Evolutionary conservation across 2,888 invertebrate species (phyloP).

Genomic region (Polydrusus cervinus): DNA sequence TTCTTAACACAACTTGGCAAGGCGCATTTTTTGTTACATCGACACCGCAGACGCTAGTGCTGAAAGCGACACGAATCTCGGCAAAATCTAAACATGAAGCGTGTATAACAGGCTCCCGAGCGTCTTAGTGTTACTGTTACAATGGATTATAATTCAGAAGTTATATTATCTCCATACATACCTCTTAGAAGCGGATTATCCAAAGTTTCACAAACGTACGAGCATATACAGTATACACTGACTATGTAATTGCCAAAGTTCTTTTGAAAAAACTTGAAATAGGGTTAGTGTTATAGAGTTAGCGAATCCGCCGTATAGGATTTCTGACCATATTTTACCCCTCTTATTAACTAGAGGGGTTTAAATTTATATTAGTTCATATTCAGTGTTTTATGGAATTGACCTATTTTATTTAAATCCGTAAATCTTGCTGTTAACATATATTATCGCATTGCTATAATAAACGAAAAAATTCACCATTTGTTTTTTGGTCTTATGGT

Average conservation of each 20-base stretch:
- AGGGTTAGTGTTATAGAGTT: neutral
- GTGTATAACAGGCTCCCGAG: conserved; percentile 9
- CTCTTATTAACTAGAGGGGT: too few species aligned
- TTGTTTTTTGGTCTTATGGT: too few species aligned
- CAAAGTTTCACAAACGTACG: neutral
- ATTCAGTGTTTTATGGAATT: too few species aligned
- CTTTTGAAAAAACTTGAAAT: neutral
- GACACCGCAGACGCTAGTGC: too few species aligned
- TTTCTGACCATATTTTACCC: too few species aligned
- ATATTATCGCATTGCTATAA: too few species aligned
- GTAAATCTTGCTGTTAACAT: too few species aligned
- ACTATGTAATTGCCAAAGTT: neutral
- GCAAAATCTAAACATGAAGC: conserved; percentile 19
- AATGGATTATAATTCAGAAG: conserved; percentile 28
- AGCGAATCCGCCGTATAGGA: neutral
- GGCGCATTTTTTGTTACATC: too few species aligned
- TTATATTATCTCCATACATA: conserved; percentile 21
- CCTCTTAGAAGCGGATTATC: conserved; percentile 16
- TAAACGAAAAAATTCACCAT: too few species aligned
- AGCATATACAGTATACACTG: neutral
- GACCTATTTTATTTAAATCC: too few species aligned
- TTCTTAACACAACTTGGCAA: too few species aligned
- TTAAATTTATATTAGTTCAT: too few species aligned
- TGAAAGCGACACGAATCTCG: conserved; percentile 24
- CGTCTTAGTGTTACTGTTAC: conserved; percentile 25